Base-by-base conservation (phyloP, 1,140 invertebrate species). In the Drosophila tropicalis region DNA sequence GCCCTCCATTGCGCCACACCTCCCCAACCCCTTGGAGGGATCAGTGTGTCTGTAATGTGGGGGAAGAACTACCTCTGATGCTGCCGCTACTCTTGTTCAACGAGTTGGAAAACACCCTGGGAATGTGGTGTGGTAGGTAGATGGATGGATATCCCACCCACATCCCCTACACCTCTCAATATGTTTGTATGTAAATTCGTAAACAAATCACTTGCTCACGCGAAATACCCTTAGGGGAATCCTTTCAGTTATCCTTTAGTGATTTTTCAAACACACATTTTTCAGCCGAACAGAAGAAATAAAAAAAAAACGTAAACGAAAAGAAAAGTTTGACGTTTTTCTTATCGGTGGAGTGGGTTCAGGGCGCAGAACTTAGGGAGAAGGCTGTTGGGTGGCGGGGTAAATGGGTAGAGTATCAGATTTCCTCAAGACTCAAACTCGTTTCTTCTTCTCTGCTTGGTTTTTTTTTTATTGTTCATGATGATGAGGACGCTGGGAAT, bases 201-300 rank as follows among this genome's bases (percentile, higher is more conserved):
- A 87, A 75, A 89, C 72, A 87, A 87, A 87, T 87, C 84, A 87
- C 84, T 89, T 79, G 80, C 66, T 73, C 77, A 74, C 70, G 76
- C 72, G 80, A 89, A 87, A 87, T 75, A 83, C 80, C 84, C 84
- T 72, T 75, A 78, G 84, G 84, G 84, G 84, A 87, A 84, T 89
- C 80, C 70, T 75, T 87, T 82, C 56, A 68, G 83, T 89, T 87
- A 89, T 87, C 84, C 83, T 87, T 87, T 89, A 87, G 83, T 84
- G 83, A 87, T 87, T 87, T 87, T 87, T 87, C 83, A 73, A 89
- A 83, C 87, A 87, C 87, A 87, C 83, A 87, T 41, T 51, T 62
- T 51, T 70, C 25, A 62, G 81, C 74, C 71, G 44, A 51, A 22
- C 17, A 22, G 44, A 15, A 9, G 15, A 39, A 39, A 39, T 39